These are phyloP conservation scores for Drosophila bipectinata DNA, from an alignment of 1,140 invertebrate species.

Conservation along the genomic window DNA sequence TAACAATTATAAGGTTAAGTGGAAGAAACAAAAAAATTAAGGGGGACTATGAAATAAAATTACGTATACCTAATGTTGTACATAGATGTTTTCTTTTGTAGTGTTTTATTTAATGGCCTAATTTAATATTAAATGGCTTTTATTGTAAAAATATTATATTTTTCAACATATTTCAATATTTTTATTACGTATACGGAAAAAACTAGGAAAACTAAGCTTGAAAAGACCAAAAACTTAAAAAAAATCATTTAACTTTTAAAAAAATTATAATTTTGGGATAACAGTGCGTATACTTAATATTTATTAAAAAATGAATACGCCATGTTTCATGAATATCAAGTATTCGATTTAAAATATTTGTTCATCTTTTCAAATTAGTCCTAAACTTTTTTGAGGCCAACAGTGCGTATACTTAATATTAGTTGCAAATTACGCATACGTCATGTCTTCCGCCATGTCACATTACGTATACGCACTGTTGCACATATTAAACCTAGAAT, in stretches of 20 bases:
- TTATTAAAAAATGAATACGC: neutral
- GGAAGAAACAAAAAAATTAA: neutral
- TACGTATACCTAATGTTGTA: neutral
- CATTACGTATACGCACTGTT: slow-evolving; percentile 1
- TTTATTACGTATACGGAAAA: no score
- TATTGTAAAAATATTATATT: no score
- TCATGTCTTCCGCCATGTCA: neutral
- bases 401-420: neutral
- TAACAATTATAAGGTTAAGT: neutral
- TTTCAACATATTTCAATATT: no score
- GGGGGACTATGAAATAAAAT: neutral
- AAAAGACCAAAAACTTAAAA: neutral
- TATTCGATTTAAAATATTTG: no score
- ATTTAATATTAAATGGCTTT: no score
- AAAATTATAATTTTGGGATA: neutral
- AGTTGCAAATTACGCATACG: neutral
- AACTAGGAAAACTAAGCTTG: neutral
- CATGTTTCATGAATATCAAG: no score
- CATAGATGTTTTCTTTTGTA: neutral
- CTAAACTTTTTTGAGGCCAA: neutral
- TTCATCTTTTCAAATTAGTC: no score
- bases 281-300: neutral
- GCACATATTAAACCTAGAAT: neutral
- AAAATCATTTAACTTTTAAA: neutral
- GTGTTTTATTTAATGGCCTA: no score